These are phyloP conservation scores for Ctenoplectra terminalis DNA, from an alignment of 1,140 invertebrate genomes.

Conservation along the genomic window DNA sequence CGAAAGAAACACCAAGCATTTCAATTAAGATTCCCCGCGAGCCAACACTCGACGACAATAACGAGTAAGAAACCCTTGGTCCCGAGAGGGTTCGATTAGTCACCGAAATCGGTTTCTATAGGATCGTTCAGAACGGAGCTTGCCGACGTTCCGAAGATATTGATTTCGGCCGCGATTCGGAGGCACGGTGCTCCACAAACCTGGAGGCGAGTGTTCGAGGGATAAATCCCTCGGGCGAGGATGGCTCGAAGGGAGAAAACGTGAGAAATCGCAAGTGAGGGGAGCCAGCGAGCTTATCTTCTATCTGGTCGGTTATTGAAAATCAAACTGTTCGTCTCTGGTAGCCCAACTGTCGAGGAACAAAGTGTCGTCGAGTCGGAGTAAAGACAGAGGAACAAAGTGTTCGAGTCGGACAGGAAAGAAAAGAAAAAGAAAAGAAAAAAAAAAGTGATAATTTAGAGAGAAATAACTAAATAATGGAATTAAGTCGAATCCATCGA, in stretches of 20 bases:
- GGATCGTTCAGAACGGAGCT: constrained; percentile 45
- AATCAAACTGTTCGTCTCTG: constrained; percentile 39
- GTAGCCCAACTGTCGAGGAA: neutral
- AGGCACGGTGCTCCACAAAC: constrained; percentile 43
- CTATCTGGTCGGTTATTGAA: constrained; percentile 65
- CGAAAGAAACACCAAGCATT: neutral
- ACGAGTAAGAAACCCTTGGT: neutral
- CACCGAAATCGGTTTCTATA: constrained; percentile 49
- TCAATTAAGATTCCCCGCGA: constrained; percentile 1
- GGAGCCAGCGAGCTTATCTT: constrained; percentile 52
- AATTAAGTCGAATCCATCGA: no score
- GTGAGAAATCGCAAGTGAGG: constrained; percentile 61
- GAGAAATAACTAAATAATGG: neutral
- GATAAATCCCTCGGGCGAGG: constrained; percentile 39
- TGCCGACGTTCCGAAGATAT: constrained; percentile 55
- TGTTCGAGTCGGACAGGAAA: no score
- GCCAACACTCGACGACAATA: neutral
- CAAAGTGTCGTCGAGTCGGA: constrained; percentile 1
- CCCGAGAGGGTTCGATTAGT: constrained; percentile 21
- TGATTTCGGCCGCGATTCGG: constrained; percentile 61
- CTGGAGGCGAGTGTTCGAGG: constrained; percentile 30
- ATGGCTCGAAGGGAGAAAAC: constrained; percentile 27
- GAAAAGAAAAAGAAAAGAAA: neutral
- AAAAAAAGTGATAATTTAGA: neutral
- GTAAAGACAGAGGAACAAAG: neutral